Conservation (phyloP, 2,113 vertebrate species). For the Rhombomys opimus region DNA sequence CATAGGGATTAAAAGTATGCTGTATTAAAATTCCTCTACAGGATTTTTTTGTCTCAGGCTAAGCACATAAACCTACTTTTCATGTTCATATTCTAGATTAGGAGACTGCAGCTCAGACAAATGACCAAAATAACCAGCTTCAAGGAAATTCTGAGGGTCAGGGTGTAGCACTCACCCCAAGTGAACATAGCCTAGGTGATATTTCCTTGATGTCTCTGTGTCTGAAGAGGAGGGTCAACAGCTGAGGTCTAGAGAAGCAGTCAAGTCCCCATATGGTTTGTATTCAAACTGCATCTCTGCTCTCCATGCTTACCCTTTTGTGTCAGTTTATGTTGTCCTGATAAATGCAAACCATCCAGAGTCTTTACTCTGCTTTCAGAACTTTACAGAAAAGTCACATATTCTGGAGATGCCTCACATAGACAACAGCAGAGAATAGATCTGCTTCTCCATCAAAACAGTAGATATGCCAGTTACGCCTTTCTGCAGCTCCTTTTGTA, state of each 20-base stretch:
- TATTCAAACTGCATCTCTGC: slow-evolving; percentile 13
- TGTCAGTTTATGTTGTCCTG: slow-evolving; percentile 42
- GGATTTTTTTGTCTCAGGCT: not conserved
- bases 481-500: not conserved
- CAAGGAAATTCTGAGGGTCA: not conserved
- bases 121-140: not conserved
- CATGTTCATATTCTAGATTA: not conserved
- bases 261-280: not conserved
- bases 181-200: not conserved
- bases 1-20: too few relatives aligned
- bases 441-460: slow-evolving; percentile 33
- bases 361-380: not conserved
- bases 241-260: not conserved
- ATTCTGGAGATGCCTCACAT: not conserved
- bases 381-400: slow-evolving; percentile 10
- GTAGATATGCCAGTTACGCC: slow-evolving; percentile 43
- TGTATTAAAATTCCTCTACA: too few relatives aligned
- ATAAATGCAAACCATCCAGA: slow-evolving; percentile 29
- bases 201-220: not conserved
- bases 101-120: not conserved
- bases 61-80: not conserved
- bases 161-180: not conserved
- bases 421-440: slow-evolving; percentile 17
- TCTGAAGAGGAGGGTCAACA: not conserved
- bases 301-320: slow-evolving; percentile 32